phyloP scores from a whole-genome alignment of 2,113 vertebrate genomes.

The Galeopterus variegatus region DNA sequence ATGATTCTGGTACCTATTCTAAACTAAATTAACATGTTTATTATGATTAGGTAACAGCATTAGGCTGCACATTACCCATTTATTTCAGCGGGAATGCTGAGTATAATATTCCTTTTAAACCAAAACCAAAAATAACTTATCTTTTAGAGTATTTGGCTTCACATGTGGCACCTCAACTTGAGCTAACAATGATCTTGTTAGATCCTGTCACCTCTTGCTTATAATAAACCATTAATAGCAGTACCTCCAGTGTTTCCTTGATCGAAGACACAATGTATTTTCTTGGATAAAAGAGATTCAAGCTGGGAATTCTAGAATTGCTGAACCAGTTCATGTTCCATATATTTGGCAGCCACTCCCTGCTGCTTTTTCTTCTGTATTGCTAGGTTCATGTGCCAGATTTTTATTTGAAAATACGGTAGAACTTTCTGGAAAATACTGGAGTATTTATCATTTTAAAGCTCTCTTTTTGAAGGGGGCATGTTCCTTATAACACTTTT shows the following conservation, averaged over 20 bases:
- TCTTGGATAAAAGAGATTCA: slow-evolving; percentile 78
- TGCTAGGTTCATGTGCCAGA: slow-evolving; percentile 61
- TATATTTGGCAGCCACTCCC: slow-evolving; percentile 80
- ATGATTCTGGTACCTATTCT: slow-evolving; percentile 60
- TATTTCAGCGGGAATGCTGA: slow-evolving; percentile 64
- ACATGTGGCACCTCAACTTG: slow-evolving; percentile 13
- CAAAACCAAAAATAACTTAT: slow-evolving; percentile 64
- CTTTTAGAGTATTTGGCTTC: slow-evolving; percentile 64
- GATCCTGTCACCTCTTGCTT: slow-evolving; percentile 90
- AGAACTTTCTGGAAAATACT: background rate
- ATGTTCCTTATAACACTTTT: background rate
- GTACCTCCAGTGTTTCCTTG: slow-evolving; percentile 57
- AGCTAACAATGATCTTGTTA: background rate
- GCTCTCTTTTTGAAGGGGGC: background rate
- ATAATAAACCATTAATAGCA: slow-evolving; percentile 87
- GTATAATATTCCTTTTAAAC: slow-evolving; percentile 58
- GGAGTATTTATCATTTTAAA: background rate
- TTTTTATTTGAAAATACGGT: slow-evolving; percentile 84
- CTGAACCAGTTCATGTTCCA: slow-evolving; percentile 76
- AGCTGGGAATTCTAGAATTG: slow-evolving; percentile 86
- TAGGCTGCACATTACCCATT: slow-evolving; percentile 5
- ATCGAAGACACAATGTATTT: slow-evolving; percentile 63
- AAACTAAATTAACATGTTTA: slow-evolving; percentile 71
- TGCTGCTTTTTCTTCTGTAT: slow-evolving; percentile 82
- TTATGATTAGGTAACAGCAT: slow-evolving; percentile 48